Evolutionary conservation across 2,888 invertebrate genomes (phyloP).

Genomic region (Pristionchus arcanus): DNA sequence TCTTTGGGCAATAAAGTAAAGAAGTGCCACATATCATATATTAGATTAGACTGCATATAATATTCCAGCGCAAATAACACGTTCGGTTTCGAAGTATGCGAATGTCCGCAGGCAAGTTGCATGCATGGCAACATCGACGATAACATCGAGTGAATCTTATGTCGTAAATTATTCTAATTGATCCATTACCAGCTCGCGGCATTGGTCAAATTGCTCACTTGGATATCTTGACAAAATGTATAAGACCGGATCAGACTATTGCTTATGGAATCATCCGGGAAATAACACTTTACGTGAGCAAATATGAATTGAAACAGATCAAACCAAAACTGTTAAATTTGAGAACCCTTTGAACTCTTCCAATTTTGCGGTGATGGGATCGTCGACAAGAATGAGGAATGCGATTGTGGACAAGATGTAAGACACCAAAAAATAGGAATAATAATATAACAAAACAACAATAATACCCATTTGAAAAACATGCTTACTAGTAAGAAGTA

Average conservation of each 20-base stretch:
- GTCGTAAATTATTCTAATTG: background rate
- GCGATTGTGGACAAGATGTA: background rate
- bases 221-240: background rate
- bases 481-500: too few relatives aligned
- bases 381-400: background rate
- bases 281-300: background rate
- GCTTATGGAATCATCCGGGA: background rate
- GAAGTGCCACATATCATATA: too few relatives aligned
- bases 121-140: background rate
- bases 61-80: too few relatives aligned
- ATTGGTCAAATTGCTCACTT: slow-evolving; percentile 6
- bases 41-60: too few relatives aligned
- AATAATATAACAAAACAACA: too few relatives aligned
- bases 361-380: background rate
- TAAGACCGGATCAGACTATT: background rate
- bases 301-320: background rate
- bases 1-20: too few relatives aligned
- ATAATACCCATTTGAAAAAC: too few relatives aligned
- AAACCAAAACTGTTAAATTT: background rate
- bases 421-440: too few relatives aligned
- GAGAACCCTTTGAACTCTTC: background rate
- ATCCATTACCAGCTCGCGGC: background rate
- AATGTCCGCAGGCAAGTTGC: too few relatives aligned
- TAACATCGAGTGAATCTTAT: background rate
- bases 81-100: too few relatives aligned